Evolutionary conservation across 2,888 invertebrate genomes (phyloP).

Genomic region (Macrophya annulata): DNA sequence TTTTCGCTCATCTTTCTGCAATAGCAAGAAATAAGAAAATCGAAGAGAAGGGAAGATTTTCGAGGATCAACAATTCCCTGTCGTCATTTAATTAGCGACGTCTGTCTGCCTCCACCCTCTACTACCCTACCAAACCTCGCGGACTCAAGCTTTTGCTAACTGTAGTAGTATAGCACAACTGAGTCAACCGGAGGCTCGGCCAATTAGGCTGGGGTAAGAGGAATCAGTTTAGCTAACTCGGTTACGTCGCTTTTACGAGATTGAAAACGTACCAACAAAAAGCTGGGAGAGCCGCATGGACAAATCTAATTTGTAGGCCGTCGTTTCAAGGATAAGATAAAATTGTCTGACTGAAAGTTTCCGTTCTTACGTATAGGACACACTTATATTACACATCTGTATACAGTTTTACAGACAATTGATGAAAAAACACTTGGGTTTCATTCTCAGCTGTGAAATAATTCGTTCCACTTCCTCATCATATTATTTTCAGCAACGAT

Average conservation of each 20-base stretch:
- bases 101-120: conserved; percentile 29
- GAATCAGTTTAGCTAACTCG: conserved; percentile 68
- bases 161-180: conserved; percentile 53
- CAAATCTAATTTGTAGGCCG: conserved; percentile 63
- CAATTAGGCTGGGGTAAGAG: conserved; percentile 67
- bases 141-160: conserved; percentile 16
- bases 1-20: conserved; percentile 3
- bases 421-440: no score
- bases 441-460: not conserved
- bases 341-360: conserved; percentile 19
- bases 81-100: conserved; percentile 48
- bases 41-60: not conserved
- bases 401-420: not conserved
- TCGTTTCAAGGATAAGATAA: conserved; percentile 50
- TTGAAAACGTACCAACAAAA: conserved; percentile 68
- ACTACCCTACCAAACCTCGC: not conserved
- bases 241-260: conserved; percentile 68
- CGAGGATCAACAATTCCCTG: conserved; percentile 50
- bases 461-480: not conserved
- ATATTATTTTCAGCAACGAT: not conserved
- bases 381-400: not conserved
- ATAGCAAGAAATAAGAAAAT: not conserved
- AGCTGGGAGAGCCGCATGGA: conserved; percentile 61
- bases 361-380: not conserved
- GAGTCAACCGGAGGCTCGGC: conserved; percentile 64